phyloP scores from a whole-genome alignment of 2,888 invertebrate genomes.

The Andrena dorsata region DNA sequence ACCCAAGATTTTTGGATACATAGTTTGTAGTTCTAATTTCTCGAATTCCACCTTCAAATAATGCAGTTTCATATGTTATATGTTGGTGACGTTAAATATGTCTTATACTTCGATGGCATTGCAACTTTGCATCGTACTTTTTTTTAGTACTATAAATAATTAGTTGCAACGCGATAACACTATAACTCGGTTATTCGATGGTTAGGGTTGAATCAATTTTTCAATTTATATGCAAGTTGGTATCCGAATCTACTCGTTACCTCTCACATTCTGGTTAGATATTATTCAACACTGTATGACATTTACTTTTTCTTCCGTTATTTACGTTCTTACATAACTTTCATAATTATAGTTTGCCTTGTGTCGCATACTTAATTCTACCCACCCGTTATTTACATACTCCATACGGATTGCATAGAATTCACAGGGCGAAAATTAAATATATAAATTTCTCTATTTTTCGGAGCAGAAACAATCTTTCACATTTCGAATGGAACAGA shows the following conservation, averaged over 20 bases:
- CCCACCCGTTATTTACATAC: slow-evolving; percentile 30
- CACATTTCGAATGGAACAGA: not conserved
- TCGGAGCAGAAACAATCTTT: not conserved
- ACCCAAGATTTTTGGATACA: too few relatives aligned
- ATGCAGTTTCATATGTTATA: too few relatives aligned
- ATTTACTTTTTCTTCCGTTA: slow-evolving; percentile 39
- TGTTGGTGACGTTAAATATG: too few relatives aligned
- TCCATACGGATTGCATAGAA: slow-evolving; percentile 1
- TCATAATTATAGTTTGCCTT: slow-evolving; percentile 32
- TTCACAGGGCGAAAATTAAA: slow-evolving; percentile 4
- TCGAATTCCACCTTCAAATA: too few relatives aligned
- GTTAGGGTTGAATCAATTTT: not conserved
- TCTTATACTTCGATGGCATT: too few relatives aligned
- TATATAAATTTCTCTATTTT: not conserved
- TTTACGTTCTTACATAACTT: slow-evolving; percentile 43
- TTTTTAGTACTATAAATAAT: too few relatives aligned
- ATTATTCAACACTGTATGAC: slow-evolving; percentile 13
- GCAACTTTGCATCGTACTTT: too few relatives aligned
- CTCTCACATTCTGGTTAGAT: slow-evolving; percentile 19
- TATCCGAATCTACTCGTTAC: slow-evolving; percentile 3
- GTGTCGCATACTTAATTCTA: slow-evolving; percentile 13
- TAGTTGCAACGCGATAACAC: too few relatives aligned
- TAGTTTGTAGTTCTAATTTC: too few relatives aligned
- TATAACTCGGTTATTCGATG: too few relatives aligned
- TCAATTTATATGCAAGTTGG: slow-evolving; percentile 2